Base-by-base conservation (phyloP, 2,888 invertebrate genomes). In the Phyllotreta striolata region DNA sequence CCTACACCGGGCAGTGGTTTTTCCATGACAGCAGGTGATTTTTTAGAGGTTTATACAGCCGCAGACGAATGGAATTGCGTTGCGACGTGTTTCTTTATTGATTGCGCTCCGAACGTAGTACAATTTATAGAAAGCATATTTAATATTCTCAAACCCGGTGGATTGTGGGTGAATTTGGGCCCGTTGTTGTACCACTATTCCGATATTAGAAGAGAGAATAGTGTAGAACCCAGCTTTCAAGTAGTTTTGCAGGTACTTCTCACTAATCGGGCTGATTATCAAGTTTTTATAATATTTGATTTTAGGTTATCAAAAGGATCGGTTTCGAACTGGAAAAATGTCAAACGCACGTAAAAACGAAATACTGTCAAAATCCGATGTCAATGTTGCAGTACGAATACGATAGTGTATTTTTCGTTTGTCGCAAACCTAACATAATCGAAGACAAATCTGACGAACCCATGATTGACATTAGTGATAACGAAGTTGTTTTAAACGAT, bases 11-110 rank as follows among this genome's bases (percentile, higher is more conserved):
- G 87, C 1, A 86, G 84, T 4, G 84, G 89, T 77, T 95, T 98
- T 82, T 94, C 95, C 3, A 98, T 99, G 92, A 92, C 93, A 0
- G 98, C 98, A 9, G 99, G 98, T 0, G 98, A 98, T 80, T 99
- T 98, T 78, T 84, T 96, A 10, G 95, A 97, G 85, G 94, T 96
- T 6, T 92, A 92, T 78, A 88, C 85, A 1, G 86, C 86, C 43
- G 75, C 83, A 46, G 87, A 90, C 66, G 86, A 88, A 55, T 97
- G 96, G 92, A 89, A 96, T 76, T 96, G 95, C 78, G 90, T 99
- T 0, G 93, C 95, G 0, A 96, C 98, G 0, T 97, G 98, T 72
- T 99, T 99, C 84, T 99, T 99, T 81, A 93, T 99, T 61, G 99
- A 99, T 83, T 99, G 99, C 76, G 98, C 98, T 0, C 93, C 94